Evolutionary conservation across 2,797 vertebrate species (phyloP).

Genomic region (Enteromius paludinosus): DNA sequence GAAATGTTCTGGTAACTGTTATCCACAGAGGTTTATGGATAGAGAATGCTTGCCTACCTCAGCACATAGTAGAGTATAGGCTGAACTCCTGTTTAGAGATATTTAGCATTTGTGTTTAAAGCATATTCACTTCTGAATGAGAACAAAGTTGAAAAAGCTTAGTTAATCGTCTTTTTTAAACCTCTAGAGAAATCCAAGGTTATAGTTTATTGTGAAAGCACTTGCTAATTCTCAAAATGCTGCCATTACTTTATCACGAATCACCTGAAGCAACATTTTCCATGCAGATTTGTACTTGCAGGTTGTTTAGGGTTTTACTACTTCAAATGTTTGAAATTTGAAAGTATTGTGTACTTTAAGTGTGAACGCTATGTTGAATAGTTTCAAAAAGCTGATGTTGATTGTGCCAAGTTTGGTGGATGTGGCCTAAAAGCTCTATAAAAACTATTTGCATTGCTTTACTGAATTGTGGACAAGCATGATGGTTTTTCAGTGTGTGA

Average conservation of each 20-base stretch:
- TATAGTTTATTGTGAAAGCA: background rate
- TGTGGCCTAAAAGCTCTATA: background rate
- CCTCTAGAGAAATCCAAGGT: background rate
- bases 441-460: background rate
- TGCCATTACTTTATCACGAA: background rate
- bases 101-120: constrained; percentile 38
- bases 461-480: background rate
- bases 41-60: constrained; percentile 18
- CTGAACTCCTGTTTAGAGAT: constrained; percentile 31
- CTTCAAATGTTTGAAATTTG: background rate
- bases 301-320: background rate
- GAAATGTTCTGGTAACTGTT: constrained; percentile 54
- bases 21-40: constrained; percentile 51
- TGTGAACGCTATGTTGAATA: background rate
- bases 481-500: constrained; percentile 4
- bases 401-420: background rate
- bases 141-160: background rate
- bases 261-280: background rate
- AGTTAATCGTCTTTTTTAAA: constrained; percentile 26
- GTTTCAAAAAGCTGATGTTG: background rate
- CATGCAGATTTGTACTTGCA: background rate
- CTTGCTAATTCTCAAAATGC: constrained; percentile 6
- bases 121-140: constrained; percentile 22
- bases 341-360: background rate
- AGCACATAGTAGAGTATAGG: constrained; percentile 15